Evolutionary conservation across 2,797 vertebrate genomes (phyloP).

Genomic region (Micropoecilia bifurca): DNA sequence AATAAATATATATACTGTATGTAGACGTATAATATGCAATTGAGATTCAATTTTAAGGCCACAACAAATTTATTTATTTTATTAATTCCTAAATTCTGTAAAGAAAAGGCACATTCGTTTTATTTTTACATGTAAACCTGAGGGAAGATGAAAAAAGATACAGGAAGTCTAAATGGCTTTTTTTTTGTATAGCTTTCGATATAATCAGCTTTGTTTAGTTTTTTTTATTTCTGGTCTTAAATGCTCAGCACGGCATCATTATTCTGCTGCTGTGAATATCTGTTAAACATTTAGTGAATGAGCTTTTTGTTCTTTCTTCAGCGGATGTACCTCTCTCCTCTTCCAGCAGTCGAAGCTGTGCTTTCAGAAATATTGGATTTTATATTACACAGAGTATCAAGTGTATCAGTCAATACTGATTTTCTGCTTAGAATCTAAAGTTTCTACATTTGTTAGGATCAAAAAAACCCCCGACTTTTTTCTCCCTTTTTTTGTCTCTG

Average conservation of each 20-base stretch:
- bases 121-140: conserved; percentile 78
- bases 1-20: conserved; percentile 51
- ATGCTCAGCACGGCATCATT: conserved; percentile 52
- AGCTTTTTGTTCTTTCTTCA: conserved; percentile 60
- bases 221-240: conserved; percentile 66
- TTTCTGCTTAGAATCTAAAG: conserved; percentile 39
- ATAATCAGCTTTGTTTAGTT: conserved; percentile 72
- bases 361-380: conserved; percentile 30
- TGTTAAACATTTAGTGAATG: conserved; percentile 66
- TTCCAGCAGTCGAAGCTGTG: conserved; percentile 33
- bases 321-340: conserved; percentile 66
- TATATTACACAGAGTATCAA: conserved; percentile 35
- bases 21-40: conserved; percentile 70
- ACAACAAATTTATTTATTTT: conserved; percentile 87
- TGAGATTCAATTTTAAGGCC: conserved; percentile 81
- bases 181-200: conserved; percentile 75
- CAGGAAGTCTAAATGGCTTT: conserved; percentile 62
- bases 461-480: conserved; percentile 1
- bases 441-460: conserved; percentile 28
- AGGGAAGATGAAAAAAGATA: conserved; percentile 77
- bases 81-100: conserved; percentile 85
- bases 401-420: conserved; percentile 36
- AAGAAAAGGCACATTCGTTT: conserved; percentile 76
- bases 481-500: conserved; percentile 17
- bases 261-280: conserved; percentile 67